phyloP scores from a whole-genome alignment of 1,140 invertebrate genomes.

The Antheraea mylitta region DNA sequence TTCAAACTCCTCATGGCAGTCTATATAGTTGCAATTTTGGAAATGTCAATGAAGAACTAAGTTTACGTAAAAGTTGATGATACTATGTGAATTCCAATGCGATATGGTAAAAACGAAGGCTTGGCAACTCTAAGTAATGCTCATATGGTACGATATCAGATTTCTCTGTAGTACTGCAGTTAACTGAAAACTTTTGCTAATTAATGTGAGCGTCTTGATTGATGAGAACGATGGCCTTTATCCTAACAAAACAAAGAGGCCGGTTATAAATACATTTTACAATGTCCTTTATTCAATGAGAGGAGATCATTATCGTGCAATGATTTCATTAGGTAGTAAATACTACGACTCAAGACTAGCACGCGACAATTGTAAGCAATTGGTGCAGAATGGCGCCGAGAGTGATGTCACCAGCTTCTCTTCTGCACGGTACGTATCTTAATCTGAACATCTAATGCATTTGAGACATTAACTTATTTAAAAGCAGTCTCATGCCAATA shows the following conservation, averaged over 20 bases:
- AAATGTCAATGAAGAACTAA: neutral
- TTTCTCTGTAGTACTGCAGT: slow-evolving; percentile 43
- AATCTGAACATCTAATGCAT: slow-evolving; percentile 2
- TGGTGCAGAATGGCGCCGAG: slow-evolving; percentile 50
- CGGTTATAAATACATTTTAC: slow-evolving; percentile 33
- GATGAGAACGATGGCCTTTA: slow-evolving; percentile 63
- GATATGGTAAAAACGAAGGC: neutral
- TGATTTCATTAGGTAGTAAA: slow-evolving; percentile 44
- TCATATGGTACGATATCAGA: slow-evolving; percentile 42
- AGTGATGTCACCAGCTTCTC: slow-evolving; percentile 52
- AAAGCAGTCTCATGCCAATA: neutral
- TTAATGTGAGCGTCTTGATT: slow-evolving; percentile 64
- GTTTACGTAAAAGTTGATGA: neutral
- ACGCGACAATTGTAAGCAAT: slow-evolving; percentile 66
- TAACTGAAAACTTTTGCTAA: slow-evolving; percentile 53
- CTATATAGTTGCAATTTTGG: neutral
- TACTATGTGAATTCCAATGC: neutral
- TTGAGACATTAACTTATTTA: slow-evolving; percentile 3
- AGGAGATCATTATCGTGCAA: slow-evolving; percentile 39
- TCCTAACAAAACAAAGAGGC: slow-evolving; percentile 26
- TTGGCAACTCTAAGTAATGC: slow-evolving; percentile 17
- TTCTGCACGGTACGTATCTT: neutral
- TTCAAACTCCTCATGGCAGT: no score
- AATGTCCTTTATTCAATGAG: slow-evolving; percentile 36
- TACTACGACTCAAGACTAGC: slow-evolving; percentile 29